These are phyloP conservation scores for Pseudococcus viburni DNA, from an alignment of 2,888 invertebrate genomes.

Conservation along the genomic window DNA sequence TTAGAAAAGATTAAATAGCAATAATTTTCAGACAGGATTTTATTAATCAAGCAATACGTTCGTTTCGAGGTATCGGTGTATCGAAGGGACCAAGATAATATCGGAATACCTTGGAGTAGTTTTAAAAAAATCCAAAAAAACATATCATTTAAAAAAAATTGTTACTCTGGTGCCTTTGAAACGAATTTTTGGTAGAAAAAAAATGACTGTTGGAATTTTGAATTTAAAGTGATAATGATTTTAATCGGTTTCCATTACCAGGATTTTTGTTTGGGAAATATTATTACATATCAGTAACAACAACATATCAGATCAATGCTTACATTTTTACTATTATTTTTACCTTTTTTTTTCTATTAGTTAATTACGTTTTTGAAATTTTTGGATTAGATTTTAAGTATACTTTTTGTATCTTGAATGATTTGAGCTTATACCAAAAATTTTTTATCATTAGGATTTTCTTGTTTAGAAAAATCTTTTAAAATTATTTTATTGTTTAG, in stretches of 20 bases:
- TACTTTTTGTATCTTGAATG: constrained; percentile 64
- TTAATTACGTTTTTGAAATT: constrained; percentile 61
- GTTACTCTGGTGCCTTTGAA: not conserved
- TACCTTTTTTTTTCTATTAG: constrained; percentile 57
- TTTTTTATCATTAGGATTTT: constrained; percentile 64
- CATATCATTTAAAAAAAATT: not conserved
- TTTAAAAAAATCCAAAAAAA: not conserved
- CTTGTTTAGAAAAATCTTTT: constrained; percentile 65
- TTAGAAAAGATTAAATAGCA: not conserved
- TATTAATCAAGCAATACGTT: constrained; percentile 4
- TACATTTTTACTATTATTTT: constrained; percentile 62
- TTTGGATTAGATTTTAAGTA: constrained; percentile 64
- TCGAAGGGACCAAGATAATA: constrained; percentile 40
- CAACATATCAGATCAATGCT: constrained; percentile 64
- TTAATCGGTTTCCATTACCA: not conserved
- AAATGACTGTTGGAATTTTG: not conserved
- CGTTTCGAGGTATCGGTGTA: not conserved
- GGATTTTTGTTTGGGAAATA: not conserved
- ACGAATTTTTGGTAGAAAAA: not conserved
- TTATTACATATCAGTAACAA: constrained; percentile 60
- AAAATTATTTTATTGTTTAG: constrained; percentile 59
- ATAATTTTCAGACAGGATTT: not conserved
- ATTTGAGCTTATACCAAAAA: constrained; percentile 67
- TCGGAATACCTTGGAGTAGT: constrained; percentile 34
- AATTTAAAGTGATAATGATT: not conserved